Percentiles rank a stretch among this genome's conserved stretches.
Evolutionary conservation across 1,140 invertebrate species (phyloP).

Genomic region (Drosophila funebris): DNA sequence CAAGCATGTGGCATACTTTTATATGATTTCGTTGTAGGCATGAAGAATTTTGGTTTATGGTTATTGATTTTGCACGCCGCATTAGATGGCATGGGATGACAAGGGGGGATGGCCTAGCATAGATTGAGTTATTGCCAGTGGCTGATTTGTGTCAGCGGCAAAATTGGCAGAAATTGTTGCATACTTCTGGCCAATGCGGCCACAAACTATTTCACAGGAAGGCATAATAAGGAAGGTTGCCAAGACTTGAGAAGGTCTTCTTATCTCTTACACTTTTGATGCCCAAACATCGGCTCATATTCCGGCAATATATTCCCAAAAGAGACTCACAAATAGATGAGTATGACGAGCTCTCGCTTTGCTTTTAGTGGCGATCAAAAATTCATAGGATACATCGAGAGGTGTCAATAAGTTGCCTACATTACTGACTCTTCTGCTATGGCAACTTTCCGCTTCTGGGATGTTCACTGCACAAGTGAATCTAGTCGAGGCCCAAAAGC

Average conservation of each 20-base stretch:
- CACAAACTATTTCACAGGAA: constrained; percentile 14
- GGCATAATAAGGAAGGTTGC: not conserved
- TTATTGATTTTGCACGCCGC: constrained; percentile 64
- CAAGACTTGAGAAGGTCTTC: not conserved
- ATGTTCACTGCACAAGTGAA: not conserved
- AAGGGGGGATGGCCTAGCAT: constrained; percentile 20
- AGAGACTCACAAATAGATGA: constrained; percentile 2
- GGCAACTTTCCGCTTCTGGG: not conserved
- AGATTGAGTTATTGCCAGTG: constrained; percentile 61
- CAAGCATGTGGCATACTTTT: constrained; percentile 76
- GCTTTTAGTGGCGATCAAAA: constrained; percentile 59
- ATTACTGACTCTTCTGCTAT: constrained; percentile 38
- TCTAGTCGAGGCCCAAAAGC: constrained; percentile 15
- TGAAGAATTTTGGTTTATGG: constrained; percentile 69
- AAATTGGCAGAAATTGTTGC: constrained; percentile 60
- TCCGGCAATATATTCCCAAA: constrained; percentile 12
- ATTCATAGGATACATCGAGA: constrained; percentile 58
- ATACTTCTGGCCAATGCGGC: constrained; percentile 33
- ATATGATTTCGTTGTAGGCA: constrained; percentile 60
- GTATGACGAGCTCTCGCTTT: not conserved
- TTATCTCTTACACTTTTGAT: not conserved
- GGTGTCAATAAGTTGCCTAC: constrained; percentile 73
- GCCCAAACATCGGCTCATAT: constrained; percentile 8
- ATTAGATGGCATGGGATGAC: not conserved
- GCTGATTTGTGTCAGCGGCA: constrained; percentile 65